Percentiles rank a stretch among this genome's conserved stretches.
Conservation (phyloP, 2,888 invertebrate species). For the Malachius bipustulatus region DNA sequence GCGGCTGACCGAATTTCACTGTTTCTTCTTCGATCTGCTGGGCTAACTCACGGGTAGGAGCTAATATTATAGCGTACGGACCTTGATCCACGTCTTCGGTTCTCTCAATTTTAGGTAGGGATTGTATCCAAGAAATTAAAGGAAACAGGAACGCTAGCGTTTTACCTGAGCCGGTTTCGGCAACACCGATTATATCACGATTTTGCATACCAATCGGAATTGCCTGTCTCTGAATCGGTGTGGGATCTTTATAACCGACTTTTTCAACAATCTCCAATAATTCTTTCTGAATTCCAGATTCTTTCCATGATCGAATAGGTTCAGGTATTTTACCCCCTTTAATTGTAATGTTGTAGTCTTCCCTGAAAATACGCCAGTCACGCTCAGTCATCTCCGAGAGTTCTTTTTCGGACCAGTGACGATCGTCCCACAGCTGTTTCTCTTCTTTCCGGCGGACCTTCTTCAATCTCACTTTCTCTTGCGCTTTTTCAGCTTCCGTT, state of each 20-base stretch:
- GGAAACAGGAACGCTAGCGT: constrained; percentile 97
- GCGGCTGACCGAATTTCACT: constrained; percentile 87
- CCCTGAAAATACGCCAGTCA: constrained; percentile 99
- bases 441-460: constrained; percentile 92
- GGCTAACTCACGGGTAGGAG: constrained; percentile 98
- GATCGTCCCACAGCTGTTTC: constrained; percentile 97
- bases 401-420: constrained; percentile 97
- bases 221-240: constrained; percentile 98
- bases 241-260: constrained; percentile 95
- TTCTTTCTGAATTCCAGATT: constrained; percentile 80
- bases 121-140: constrained; percentile 93
- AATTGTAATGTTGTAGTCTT: constrained; percentile 97
- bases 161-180: constrained; percentile 95
- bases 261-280: constrained; percentile 87
- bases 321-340: constrained; percentile 96
- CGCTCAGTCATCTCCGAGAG: constrained; percentile 94
- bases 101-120: constrained; percentile 89
- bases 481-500: constrained; percentile 93
- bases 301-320: constrained; percentile 91
- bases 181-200: constrained; percentile 96
- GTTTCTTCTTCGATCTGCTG: constrained; percentile 99
- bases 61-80: constrained; percentile 97
- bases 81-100: constrained; percentile 87
- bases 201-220: constrained; percentile 96
- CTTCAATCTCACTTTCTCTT: constrained; percentile 85